Evolutionary conservation across 1,140 invertebrate genomes (phyloP), one percentile per base, ranked within the genome.

Genomic region (Lutraria rhynchaena): DNA sequence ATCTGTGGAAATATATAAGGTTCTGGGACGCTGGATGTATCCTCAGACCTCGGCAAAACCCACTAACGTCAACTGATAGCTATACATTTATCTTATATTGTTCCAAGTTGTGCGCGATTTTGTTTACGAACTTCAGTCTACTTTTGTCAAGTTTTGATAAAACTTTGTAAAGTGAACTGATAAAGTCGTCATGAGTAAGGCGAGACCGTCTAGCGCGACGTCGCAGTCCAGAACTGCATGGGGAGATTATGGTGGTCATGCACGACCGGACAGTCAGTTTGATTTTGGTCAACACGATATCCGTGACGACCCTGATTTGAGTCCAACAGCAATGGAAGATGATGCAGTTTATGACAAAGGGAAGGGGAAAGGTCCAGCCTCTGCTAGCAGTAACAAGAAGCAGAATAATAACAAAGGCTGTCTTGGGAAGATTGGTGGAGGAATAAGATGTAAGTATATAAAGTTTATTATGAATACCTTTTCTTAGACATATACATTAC

Each of bases 361-460:
- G 51, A 73, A 69, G 63, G 71, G 69, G 27, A 82, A 82, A 60
- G 73, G 71, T 13, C 61, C 58, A 44, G 67, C 70, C 22, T 81
- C 82, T 53, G 69, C 78, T 27, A 63, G 51, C 11, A 58, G 58
- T 1, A 58, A 76, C 29, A 86, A 73, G 41, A 75, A 82, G 29
- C 67, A 80, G 22, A 41, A 15, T 15, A 41, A 15, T 15, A 49
- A 58, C 19, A 83, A 70, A 11, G 78, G 76, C 15, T 89, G 84
- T 53, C 81, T 83, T 53, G 67, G 71, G 37, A 86, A 85, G 49
- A 86, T 90, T 70, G 81, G 81, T 9, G 80, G 82, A 49, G 87
- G 89, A 41, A 46, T 92, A 4, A 76, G 91, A 84, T 90, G 90
- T 91, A 88, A 90, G 90, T 91, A 77, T 77, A 11, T 15, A 57